These are phyloP conservation scores for Drymonia ruficornis DNA, from an alignment of 2,888 invertebrate species.

Conservation along the genomic window DNA sequence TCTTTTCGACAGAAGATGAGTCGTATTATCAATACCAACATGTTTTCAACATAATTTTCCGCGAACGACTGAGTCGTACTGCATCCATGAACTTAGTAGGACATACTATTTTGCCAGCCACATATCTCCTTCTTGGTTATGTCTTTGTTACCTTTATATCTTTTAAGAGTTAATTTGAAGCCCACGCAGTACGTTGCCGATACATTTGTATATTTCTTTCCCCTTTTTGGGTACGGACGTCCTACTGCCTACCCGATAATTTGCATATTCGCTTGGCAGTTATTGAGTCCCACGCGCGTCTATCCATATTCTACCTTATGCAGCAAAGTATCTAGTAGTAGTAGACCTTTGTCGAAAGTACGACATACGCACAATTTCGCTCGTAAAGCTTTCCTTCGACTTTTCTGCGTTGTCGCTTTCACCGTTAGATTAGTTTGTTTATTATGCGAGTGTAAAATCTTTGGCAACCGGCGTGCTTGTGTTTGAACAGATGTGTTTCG, in stretches of 20 bases:
- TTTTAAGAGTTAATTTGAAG: constrained; percentile 47
- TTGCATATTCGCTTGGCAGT: constrained; percentile 68
- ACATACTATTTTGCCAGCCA: too few relatives aligned
- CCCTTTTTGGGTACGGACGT: constrained; percentile 79
- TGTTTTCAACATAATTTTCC: too few relatives aligned
- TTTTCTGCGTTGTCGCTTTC: constrained; percentile 47
- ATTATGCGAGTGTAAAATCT: constrained; percentile 51
- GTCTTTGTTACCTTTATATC: constrained; percentile 28
- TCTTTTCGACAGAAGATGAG: too few relatives aligned
- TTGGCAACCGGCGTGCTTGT: constrained; percentile 48
- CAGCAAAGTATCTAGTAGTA: constrained; percentile 27
- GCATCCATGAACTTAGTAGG: too few relatives aligned
- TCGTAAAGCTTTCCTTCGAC: constrained; percentile 32
- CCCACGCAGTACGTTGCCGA: constrained; percentile 71
- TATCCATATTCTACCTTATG: constrained; percentile 32
- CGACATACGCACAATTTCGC: constrained; percentile 30
- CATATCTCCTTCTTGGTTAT: too few relatives aligned
- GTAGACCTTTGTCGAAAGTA: constrained; percentile 26
- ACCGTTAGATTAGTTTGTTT: constrained; percentile 48
- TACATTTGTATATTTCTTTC: constrained; percentile 74
- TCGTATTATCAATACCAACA: too few relatives aligned
- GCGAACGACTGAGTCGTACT: too few relatives aligned
- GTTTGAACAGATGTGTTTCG: constrained; percentile 63
- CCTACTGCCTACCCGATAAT: constrained; percentile 69
- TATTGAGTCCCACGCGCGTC: constrained; percentile 58